A percentile compares a stretch with the other conserved stretches of the same genome.
phyloP scores from a whole-genome alignment of 2,797 vertebrate species.

The Leptodactylus fallax region DNA sequence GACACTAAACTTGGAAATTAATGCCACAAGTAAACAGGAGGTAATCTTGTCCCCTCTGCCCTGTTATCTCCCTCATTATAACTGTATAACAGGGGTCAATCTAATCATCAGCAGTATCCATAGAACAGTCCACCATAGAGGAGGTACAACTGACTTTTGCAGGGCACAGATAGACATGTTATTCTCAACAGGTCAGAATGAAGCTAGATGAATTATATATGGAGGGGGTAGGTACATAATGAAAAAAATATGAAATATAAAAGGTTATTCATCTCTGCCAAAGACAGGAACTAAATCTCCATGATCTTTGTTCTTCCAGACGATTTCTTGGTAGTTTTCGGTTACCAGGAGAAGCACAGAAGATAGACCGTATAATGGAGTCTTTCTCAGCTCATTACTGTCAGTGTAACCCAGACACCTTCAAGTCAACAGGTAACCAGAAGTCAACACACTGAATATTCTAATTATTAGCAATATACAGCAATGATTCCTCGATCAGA shows the following conservation, averaged over 20 bases:
- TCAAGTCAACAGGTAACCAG: slow-evolving; percentile 55
- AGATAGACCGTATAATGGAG: slow-evolving; percentile 62
- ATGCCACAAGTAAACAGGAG: too few relatives aligned
- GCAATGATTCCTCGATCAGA: background rate
- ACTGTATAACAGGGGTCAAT: too few relatives aligned
- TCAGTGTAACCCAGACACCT: slow-evolving; percentile 43
- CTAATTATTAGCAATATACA: background rate
- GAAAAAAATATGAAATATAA: too few relatives aligned
- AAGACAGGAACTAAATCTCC: background rate
- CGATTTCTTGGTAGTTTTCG: slow-evolving; percentile 50
- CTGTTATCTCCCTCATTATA: too few relatives aligned
- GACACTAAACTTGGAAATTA: too few relatives aligned
- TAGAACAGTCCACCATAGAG: too few relatives aligned
- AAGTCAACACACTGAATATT: too few relatives aligned
- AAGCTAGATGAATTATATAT: background rate
- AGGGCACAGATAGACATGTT: too few relatives aligned
- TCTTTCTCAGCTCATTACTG: slow-evolving; percentile 55
- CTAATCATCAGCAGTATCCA: too few relatives aligned
- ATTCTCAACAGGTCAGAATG: background rate
- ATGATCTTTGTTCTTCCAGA: background rate
- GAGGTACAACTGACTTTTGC: too few relatives aligned
- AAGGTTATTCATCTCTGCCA: background rate
- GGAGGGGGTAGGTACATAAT: too few relatives aligned
- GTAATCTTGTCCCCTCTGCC: too few relatives aligned
- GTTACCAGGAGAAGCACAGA: slow-evolving; percentile 58